Base-by-base conservation (phyloP, 2,888 invertebrate genomes). In the Baccha elongata region DNA sequence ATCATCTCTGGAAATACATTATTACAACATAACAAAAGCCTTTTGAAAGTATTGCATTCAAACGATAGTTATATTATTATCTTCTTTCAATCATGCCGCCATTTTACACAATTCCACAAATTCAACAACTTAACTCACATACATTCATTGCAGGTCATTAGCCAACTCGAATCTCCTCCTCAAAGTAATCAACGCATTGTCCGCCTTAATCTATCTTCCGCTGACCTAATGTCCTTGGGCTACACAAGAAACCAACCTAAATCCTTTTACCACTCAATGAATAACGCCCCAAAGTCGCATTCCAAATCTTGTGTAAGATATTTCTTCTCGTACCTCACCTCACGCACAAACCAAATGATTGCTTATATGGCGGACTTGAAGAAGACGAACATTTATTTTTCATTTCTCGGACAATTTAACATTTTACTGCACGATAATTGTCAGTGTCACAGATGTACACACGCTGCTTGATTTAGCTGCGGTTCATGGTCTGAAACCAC, bases 391-490 rank as follows among this genome's bases (percentile, higher is more conserved):
- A 68, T 64, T 72, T 55, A 67, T 83, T 32, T 81, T 76, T 40
- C 81, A 52, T 81, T 37, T 2, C 29, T 23, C 26, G n/a, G 26
- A 76, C 64, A 83, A 83, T 76, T 83, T 78, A 83, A 58, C 67
- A 62, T 76, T 83, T 83, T 78, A 83, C 83, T 83, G 83, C 52
- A 50, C 68, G 78, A 83, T 83, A 83, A 83, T 83, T 83, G 83
- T 83, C 83, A 83, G 78, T 83, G 83, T 83, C 83, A 78, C 83
- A 83, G 68, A 68, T 48, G 62, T 26, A 44, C 69, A 64, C 40
- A 58, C 40, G 23, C 15, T 37, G 37, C 37, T 23, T 32, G 50
- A 15, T 50, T 23, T n/a, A 4, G 55, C 29, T 40, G 35, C 8
- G 69, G 62, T 53, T 42, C 65, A 35, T 10, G 19, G 13, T 11